Evolutionary conservation across 2,888 invertebrate species (phyloP).

Genomic region (Blastobasis lacticolella): DNA sequence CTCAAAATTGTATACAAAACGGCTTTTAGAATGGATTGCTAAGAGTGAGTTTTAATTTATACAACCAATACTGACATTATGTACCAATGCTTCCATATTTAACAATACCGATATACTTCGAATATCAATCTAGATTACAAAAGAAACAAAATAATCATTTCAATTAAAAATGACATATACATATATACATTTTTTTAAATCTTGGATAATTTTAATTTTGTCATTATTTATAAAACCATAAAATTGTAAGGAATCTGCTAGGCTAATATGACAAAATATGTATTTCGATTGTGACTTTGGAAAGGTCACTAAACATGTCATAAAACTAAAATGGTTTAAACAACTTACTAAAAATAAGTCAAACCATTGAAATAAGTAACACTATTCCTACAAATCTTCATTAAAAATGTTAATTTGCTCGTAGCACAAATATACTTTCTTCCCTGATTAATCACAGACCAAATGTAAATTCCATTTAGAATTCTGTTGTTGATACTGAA

Average conservation of each 20-base stretch:
- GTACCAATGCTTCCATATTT: constrained; percentile 31
- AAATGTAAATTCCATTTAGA: constrained; percentile 54
- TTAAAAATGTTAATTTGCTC: constrained; percentile 70
- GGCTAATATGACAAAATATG: constrained; percentile 25
- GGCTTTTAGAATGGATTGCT: background rate
- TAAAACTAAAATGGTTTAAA: constrained; percentile 66
- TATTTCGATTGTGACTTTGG: constrained; percentile 54
- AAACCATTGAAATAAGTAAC: constrained; percentile 62
- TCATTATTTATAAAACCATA: constrained; percentile 26
- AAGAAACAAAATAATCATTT: constrained; percentile 36
- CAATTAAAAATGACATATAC: constrained; percentile 37
- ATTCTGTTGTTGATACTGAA: constrained; percentile 40
- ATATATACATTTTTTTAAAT: constrained; percentile 42
- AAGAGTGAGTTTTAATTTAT: background rate
- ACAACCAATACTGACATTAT: constrained; percentile 10
- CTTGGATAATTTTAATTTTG: constrained; percentile 35
- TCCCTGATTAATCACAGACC: constrained; percentile 67
- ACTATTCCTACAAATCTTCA: constrained; percentile 64
- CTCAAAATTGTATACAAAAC: background rate
- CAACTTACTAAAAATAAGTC: constrained; percentile 67
- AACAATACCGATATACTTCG: constrained; percentile 56
- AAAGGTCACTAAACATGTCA: constrained; percentile 63
- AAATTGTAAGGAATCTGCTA: constrained; percentile 32
- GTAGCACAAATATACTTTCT: constrained; percentile 66
- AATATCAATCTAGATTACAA: constrained; percentile 51